Percentiles rank a stretch among this genome's conserved stretches.
These are phyloP conservation scores for Papilio polyxenes DNA, from an alignment of 1,140 invertebrate genomes.

Conservation along the genomic window DNA sequence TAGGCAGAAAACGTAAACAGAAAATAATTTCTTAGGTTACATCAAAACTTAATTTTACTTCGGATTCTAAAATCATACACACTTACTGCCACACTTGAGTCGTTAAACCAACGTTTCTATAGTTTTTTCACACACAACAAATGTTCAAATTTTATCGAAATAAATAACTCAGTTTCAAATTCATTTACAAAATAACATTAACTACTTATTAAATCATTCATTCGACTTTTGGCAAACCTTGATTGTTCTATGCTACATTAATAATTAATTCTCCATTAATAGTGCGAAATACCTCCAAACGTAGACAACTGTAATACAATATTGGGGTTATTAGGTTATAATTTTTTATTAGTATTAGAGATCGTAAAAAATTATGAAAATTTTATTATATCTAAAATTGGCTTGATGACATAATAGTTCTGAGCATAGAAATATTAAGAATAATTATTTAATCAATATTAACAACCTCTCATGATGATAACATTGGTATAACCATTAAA, in stretches of 20 bases:
- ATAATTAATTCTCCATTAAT: slow-evolving; percentile 17
- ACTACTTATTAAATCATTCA: neutral
- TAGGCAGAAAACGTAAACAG: too few species aligned
- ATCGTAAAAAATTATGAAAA: slow-evolving; percentile 48
- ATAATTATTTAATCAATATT: too few species aligned
- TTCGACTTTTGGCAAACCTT: neutral
- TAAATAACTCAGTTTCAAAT: too few species aligned
- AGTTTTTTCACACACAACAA: too few species aligned
- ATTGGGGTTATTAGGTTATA: slow-evolving; percentile 20
- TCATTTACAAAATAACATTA: neutral
- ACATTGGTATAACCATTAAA: too few species aligned
- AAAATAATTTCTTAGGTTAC: too few species aligned
- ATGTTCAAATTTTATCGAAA: too few species aligned
- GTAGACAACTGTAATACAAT: slow-evolving; percentile 27
- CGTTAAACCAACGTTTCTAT: too few species aligned
- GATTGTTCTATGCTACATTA: neutral
- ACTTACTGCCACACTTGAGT: too few species aligned
- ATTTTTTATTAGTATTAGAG: slow-evolving; percentile 28
- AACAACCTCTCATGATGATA: too few species aligned
- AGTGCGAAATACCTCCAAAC: neutral
- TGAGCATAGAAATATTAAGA: slow-evolving; percentile 30
- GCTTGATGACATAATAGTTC: slow-evolving; percentile 43
- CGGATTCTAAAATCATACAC: too few species aligned
- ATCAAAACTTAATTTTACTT: too few species aligned
- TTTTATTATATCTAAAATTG: slow-evolving; percentile 46